Conservation (phyloP, 2,797 vertebrate genomes). For the Stomatorhinus walkeri region DNA sequence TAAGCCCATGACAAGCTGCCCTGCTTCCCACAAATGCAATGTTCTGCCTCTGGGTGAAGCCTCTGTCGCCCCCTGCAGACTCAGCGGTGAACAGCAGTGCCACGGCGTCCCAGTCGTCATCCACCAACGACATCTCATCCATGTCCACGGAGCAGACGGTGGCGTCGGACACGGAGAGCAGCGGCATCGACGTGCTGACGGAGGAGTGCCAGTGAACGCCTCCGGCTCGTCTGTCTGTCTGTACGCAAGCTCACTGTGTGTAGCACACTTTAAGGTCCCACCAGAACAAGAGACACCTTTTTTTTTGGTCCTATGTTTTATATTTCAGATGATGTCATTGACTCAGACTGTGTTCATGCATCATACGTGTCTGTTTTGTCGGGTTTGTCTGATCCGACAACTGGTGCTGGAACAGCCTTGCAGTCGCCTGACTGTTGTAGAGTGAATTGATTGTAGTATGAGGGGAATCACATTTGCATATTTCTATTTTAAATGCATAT, state of each 20-base stretch:
- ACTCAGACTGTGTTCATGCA: neutral
- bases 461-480: neutral
- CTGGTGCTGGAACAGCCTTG: neutral
- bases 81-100: constrained; percentile 77
- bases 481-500: neutral
- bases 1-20: neutral
- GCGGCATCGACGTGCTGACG: constrained; percentile 88
- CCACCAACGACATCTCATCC: constrained; percentile 96
- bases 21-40: constrained; percentile 35
- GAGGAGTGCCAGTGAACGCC: constrained; percentile 81
- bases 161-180: constrained; percentile 98
- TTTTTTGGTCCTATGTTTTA: neutral
- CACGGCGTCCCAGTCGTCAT: constrained; percentile 88
- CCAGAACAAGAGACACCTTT: neutral
- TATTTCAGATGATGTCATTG: neutral
- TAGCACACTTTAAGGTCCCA: neutral
- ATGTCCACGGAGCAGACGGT: constrained; percentile 97
- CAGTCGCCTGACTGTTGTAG: neutral
- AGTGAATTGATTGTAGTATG: neutral
- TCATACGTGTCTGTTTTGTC: neutral
- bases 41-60: constrained; percentile 55
- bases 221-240: constrained; percentile 10
- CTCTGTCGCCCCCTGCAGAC: constrained; percentile 72
- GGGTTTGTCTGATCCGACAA: neutral
- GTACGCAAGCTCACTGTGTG: neutral